Evolutionary conservation across 2,888 invertebrate genomes (phyloP).

Genomic region (Xylota sylvarum): DNA sequence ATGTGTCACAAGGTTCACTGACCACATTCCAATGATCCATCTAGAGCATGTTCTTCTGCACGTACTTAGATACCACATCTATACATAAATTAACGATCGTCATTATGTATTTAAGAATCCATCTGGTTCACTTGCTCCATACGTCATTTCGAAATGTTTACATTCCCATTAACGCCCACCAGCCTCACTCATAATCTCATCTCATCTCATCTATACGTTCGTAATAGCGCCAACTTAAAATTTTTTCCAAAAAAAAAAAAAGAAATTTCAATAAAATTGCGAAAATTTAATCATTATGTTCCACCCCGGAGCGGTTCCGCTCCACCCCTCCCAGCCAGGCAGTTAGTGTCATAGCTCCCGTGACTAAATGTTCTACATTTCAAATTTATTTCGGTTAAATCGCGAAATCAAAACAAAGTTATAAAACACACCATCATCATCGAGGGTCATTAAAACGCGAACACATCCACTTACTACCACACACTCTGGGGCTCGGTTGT

Average conservation of each 20-base stretch:
- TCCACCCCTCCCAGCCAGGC: neutral
- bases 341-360: constrained; percentile 42
- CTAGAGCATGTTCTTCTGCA: neutral
- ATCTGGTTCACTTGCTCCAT: constrained; percentile 4
- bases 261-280: constrained; percentile 7
- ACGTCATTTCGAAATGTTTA: constrained; percentile 31
- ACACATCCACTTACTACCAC: constrained; percentile 22
- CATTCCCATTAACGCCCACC: constrained; percentile 28
- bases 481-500: constrained; percentile 14
- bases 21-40: neutral
- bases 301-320: neutral
- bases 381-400: constrained; percentile 59
- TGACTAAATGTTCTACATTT: constrained; percentile 42
- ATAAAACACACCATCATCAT: constrained; percentile 45
- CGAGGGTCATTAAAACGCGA: constrained; percentile 40
- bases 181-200: neutral
- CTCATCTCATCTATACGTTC: neutral
- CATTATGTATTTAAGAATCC: neutral
- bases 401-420: constrained; percentile 62
- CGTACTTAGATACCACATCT: constrained; percentile 4
- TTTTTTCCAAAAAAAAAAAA: neutral
- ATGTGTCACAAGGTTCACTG: neutral
- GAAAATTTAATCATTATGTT: constrained; percentile 9
- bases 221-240: constrained; percentile 30
- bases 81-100: neutral